Conservation (phyloP, 2,797 vertebrate genomes). For the Hypotaenidia philippensis region DNA sequence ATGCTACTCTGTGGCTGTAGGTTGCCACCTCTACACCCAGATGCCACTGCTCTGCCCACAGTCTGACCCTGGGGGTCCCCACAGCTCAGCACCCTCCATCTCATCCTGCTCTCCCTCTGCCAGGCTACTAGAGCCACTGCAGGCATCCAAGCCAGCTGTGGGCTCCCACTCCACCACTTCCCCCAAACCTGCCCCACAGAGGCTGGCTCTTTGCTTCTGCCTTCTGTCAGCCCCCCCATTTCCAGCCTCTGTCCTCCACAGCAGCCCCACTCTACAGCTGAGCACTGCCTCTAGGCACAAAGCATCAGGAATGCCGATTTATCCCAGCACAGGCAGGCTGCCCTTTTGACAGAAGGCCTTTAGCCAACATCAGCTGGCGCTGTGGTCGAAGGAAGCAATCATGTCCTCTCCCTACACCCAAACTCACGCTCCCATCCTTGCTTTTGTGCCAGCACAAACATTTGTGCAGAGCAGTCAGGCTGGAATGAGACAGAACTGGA, state of each 20-base stretch:
- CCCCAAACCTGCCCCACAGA: fast-evolving
- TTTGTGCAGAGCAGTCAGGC: background rate
- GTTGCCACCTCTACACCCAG: background rate
- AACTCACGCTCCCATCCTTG: background rate
- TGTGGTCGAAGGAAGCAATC: background rate
- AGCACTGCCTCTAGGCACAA: background rate
- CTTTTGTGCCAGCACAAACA: background rate
- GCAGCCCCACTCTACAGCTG: background rate
- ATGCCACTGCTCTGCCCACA: background rate
- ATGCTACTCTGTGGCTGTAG: fast-evolving
- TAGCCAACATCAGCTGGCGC: background rate
- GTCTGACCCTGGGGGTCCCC: background rate
- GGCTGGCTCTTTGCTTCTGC: background rate
- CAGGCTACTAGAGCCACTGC: background rate
- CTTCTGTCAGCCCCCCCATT: background rate
- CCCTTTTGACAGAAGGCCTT: background rate
- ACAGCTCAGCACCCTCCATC: background rate
- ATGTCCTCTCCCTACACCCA: background rate
- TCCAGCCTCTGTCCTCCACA: background rate
- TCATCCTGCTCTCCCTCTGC: background rate
- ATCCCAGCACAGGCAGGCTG: background rate
- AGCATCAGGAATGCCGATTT: background rate
- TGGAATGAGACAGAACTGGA: background rate
- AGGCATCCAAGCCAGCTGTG: background rate
- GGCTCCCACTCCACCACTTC: background rate